Conservation (phyloP, 2,888 invertebrate genomes). For the Amphipoea lucens region DNA sequence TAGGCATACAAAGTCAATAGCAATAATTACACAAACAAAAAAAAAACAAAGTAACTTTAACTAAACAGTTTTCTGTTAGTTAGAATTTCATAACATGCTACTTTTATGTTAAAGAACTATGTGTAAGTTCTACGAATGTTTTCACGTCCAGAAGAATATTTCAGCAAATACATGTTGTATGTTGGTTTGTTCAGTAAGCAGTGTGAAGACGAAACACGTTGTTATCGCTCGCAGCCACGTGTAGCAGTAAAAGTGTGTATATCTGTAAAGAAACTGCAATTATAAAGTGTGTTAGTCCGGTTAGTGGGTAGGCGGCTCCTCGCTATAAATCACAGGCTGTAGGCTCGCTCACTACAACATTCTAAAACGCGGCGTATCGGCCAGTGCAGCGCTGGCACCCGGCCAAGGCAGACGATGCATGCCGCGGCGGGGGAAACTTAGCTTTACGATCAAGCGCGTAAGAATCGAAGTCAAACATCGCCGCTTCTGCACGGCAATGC, state of each 20-base stretch:
- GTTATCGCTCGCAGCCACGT: background rate
- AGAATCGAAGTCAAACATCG: background rate
- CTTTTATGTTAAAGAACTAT: background rate
- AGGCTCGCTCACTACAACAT: slow-evolving; percentile 27
- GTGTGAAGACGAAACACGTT: background rate
- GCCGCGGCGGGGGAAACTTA: background rate
- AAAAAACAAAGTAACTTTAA: no score
- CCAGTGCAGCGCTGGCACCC: slow-evolving; percentile 42
- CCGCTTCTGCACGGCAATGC: slow-evolving; percentile 44
- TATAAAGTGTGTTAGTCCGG: slow-evolving; percentile 14
- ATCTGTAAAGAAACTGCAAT: slow-evolving; percentile 29
- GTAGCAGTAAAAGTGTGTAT: slow-evolving; percentile 5
- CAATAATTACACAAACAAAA: no score
- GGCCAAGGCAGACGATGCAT: slow-evolving; percentile 35
- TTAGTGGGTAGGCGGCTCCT: background rate
- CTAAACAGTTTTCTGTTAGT: background rate
- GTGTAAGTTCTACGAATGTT: background rate
- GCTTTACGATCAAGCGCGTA: slow-evolving; percentile 1
- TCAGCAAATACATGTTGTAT: background rate
- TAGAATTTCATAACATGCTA: background rate
- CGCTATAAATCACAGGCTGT: slow-evolving; percentile 32
- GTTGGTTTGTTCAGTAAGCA: background rate
- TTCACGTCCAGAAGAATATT: no score
- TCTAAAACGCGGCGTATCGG: background rate
- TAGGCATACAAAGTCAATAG: no score